Evolutionary conservation across 2,797 vertebrate species (phyloP).

Genomic region (Dendrocincla fuliginosa): DNA sequence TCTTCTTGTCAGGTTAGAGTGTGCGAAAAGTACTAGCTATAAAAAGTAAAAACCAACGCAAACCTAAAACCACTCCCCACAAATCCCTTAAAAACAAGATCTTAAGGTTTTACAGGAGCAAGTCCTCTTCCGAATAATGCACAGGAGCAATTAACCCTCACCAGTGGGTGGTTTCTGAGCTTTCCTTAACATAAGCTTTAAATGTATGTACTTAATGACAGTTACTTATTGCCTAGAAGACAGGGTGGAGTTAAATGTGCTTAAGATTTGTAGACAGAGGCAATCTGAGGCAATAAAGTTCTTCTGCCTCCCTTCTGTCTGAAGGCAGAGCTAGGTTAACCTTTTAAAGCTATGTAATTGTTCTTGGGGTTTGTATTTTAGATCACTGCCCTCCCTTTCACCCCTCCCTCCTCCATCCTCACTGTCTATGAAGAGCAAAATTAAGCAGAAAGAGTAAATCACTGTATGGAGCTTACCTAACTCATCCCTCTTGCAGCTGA

Average conservation of each 20-base stretch:
- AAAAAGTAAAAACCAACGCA: not conserved
- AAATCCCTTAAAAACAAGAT: not conserved
- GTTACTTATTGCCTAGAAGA: constrained; percentile 38
- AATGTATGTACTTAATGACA: not conserved
- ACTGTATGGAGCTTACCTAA: not conserved
- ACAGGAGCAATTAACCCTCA: not conserved
- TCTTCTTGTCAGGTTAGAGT: not conserved
- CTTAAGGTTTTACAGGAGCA: not conserved
- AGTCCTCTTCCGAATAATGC: not conserved
- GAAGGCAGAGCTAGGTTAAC: constrained; percentile 22
- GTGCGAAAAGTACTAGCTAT: not conserved
- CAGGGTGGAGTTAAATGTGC: constrained; percentile 21
- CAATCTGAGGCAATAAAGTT: constrained; percentile 41
- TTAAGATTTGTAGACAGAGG: constrained; percentile 31
- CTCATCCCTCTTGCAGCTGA: not conserved
- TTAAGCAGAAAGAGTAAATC: constrained; percentile 25
- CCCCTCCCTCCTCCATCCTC: not conserved
- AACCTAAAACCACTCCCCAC: not conserved
- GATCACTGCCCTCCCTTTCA: not conserved
- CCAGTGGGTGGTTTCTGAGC: not conserved
- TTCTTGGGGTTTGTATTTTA: constrained; percentile 18
- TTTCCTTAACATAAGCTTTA: not conserved
- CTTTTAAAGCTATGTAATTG: constrained; percentile 24
- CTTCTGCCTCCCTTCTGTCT: constrained; percentile 27
- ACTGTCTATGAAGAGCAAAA: not conserved